Conservation (phyloP, 2,113 vertebrate species). For the Psilopogon haemacephalus region DNA sequence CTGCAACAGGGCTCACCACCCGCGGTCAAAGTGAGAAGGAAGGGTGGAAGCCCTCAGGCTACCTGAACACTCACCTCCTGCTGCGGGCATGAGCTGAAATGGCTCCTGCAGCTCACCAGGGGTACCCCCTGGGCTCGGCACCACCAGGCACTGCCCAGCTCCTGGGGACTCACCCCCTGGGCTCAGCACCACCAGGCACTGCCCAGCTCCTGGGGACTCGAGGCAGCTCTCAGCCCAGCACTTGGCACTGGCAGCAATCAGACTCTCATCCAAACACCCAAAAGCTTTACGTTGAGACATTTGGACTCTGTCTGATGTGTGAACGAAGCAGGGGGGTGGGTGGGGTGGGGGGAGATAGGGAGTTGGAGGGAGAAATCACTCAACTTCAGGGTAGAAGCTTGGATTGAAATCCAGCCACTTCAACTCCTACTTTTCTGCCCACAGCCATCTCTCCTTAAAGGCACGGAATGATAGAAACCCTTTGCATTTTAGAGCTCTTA, state of each 20-base stretch:
- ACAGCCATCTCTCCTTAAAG: background rate
- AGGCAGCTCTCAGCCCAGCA: background rate
- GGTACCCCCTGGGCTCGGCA: rapidly evolving
- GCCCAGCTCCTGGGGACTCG: background rate
- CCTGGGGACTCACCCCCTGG: rapidly evolving
- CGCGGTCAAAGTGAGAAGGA: rapidly evolving
- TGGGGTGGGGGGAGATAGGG: background rate
- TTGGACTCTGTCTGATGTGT: background rate
- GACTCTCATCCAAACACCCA: background rate
- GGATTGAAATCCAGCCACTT: constrained; percentile 12
- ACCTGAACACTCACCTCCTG: background rate
- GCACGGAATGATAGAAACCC: background rate
- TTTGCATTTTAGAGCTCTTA: background rate
- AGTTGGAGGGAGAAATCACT: background rate
- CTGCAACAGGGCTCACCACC: background rate
- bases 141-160: background rate
- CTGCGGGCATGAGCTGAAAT: background rate
- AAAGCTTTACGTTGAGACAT: background rate
- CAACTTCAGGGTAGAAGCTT: background rate
- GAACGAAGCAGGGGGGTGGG: background rate
- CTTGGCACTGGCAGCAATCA: background rate
- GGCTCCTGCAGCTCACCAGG: rapidly evolving
- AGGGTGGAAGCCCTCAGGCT: rapidly evolving
- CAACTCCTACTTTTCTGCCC: constrained; percentile 35
- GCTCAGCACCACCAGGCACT: rapidly evolving